Base-by-base conservation (phyloP, 2,113 vertebrate species). In the Hemichromis elongatus region DNA sequence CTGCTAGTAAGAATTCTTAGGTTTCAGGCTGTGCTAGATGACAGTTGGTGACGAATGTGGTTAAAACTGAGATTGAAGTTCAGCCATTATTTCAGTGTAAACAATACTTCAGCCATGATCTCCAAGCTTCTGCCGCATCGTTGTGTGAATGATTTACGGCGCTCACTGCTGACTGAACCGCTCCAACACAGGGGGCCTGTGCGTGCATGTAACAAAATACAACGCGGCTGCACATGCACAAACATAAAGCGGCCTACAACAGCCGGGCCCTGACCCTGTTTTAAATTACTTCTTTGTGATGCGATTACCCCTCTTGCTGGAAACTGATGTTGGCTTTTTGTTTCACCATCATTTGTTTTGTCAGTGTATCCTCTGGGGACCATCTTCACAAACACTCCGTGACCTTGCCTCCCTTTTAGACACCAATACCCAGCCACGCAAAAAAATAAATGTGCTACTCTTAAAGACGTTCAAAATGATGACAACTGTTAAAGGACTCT, bases 281-380 rank as follows among this genome's bases (percentile, higher is more conserved):
- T 91, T 90, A 89, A 91, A 92, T 93, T 90, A 93, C 85, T 66
- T 84, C 86, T 90, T 90, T 92, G 84, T 91, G 83, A 92, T 91
- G 84, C 73, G 93, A 92, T 93, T 90, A 88, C 87, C 87, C 78
- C 89, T 81, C 80, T 77, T 57, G 45, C 84, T 89, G 80, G 8
- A 42, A 83, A 57, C 68, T 82, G 8, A 79, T 75, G 86, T 66
- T 79, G 77, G 24, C 84, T 89, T 91, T 92, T 93, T 92, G 86
- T 93, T 92, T 90, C 87, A 57, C 81, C 57, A 55, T 54, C 84
- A 80, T 92, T 88, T 92, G 78, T 94, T 89, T 89, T 90, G 70
- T 26, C 28, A 18, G 33, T 33, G 68, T 1, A 16, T 79, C 80
- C 89, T 88, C 66, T 84, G 37, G 2, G 12, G 88, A 84, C 86